Evolutionary conservation across 2,888 invertebrate species (phyloP), one percentile per base, ranked within the genome.

Genomic region (Lingula anatina): DNA sequence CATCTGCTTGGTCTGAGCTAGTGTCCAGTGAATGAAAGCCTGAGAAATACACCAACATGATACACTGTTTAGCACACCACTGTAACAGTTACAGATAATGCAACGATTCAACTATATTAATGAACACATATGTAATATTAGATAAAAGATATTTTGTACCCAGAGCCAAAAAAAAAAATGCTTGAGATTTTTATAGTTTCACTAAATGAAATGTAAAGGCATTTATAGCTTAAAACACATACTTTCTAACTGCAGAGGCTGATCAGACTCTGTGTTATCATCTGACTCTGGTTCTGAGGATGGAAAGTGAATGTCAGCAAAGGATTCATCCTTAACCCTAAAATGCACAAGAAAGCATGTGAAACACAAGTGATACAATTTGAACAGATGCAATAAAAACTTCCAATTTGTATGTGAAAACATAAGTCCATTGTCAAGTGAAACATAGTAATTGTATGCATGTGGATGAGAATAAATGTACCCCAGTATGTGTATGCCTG

Each of bases 281-380:
- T 70, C 70, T 47, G 64, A 66, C 36, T 73, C 71, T n/a, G n/a
- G n/a, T 57, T 70, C 71, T 37, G 68, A 52, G 18, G 62, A 61
- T 23, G 73, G 72, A 50, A 73, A 72, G 49, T 71, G 67, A 26
- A 73, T 71, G 47, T 71, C 71, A 36, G 70, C 61, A 46, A 58
- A 55, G 23, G 67, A 62, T 46, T 71, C 71, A 45, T 70, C 70
- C 46, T 70, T 68, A 25, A 71, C 66, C 39, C 71, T 71, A n/a
- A n/a, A n/a, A n/a, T n/a, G n/a, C n/a, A n/a, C n/a, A n/a, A n/a
- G n/a, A n/a, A n/a, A n/a, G n/a, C n/a, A n/a, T n/a, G n/a, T n/a
- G n/a, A n/a, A n/a, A n/a, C n/a, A n/a, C n/a, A 21, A 5, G 5
- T 38, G 5, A 7, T 7, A 38, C 5, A 15, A 15, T 4, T 7